Percentiles rank a stretch among this genome's conserved stretches.
These are phyloP conservation scores for Ellobius talpinus DNA, from an alignment of 2,113 vertebrate genomes.

Conservation along the genomic window DNA sequence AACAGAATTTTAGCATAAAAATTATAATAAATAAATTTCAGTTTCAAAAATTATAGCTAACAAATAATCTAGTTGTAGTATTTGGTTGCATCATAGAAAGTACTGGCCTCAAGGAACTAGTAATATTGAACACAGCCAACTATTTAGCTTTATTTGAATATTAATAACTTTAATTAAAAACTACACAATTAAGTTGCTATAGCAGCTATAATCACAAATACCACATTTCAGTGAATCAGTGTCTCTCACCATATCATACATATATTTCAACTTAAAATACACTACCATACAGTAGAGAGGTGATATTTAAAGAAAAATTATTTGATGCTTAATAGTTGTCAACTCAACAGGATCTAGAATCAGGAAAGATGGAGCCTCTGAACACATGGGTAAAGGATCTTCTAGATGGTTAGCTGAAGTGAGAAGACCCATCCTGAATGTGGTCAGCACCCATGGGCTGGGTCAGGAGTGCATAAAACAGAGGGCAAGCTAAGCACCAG, in stretches of 20 bases:
- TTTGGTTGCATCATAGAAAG: not conserved
- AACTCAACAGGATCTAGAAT: not conserved
- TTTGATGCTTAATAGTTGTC: not conserved
- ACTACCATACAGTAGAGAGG: not conserved
- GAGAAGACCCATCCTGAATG: not conserved
- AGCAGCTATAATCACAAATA: not conserved
- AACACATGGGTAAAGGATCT: not conserved
- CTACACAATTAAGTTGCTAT: not conserved
- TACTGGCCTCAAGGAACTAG: not conserved
- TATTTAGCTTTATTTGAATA: conserved; percentile 10
- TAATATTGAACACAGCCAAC: not conserved
- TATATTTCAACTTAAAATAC: conserved; percentile 37
- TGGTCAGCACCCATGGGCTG: not conserved
- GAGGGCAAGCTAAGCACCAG: not conserved
- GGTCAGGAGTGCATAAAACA: not conserved
- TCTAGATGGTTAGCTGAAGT: not conserved
- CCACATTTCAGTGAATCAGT: not conserved
- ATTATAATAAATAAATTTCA: not conserved
- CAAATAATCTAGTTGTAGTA: not conserved
- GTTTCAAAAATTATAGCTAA: conserved; percentile 4
- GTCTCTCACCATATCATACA: not conserved
- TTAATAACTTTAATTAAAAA: not conserved
- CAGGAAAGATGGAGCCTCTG: not conserved
- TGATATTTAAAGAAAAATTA: conserved; percentile 39
- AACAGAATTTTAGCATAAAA: conserved; percentile 36